Evolutionary conservation across 2,797 vertebrate species (phyloP).

Genomic region (Onychomys arenicola): DNA sequence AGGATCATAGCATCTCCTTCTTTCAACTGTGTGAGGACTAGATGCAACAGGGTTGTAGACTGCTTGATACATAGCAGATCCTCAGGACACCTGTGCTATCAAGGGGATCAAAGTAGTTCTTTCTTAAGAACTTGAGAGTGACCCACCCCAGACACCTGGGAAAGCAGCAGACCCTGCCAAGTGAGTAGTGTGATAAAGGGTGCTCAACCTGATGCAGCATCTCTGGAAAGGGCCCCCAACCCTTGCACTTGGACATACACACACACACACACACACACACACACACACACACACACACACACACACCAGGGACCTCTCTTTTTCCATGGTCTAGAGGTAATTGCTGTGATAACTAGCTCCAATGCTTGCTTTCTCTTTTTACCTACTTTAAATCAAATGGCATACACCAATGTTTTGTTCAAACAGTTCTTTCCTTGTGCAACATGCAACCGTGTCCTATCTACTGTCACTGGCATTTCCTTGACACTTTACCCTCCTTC

Average conservation of each 20-base stretch:
- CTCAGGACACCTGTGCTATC: background rate
- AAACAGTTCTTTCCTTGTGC: background rate
- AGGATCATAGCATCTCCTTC: background rate
- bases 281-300: too few species aligned
- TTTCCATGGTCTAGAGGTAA: background rate
- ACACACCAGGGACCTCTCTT: background rate
- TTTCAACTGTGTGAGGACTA: background rate
- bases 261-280: background rate
- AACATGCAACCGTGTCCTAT: background rate
- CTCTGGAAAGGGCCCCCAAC: background rate
- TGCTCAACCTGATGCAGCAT: accelerated
- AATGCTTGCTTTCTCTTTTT: background rate
- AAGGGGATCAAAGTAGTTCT: background rate
- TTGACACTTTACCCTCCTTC: background rate
- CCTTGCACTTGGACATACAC: background rate
- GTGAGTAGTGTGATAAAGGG: background rate
- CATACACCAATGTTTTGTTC: background rate
- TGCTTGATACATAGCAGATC: background rate
- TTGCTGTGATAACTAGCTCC: background rate
- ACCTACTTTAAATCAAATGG: background rate
- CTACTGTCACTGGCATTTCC: background rate
- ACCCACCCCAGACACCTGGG: background rate
- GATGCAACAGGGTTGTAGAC: background rate
- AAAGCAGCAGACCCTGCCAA: background rate
- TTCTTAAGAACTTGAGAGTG: background rate